phyloP scores from a whole-genome alignment of 2,797 vertebrate genomes.

The Champsocephalus gunnari region DNA sequence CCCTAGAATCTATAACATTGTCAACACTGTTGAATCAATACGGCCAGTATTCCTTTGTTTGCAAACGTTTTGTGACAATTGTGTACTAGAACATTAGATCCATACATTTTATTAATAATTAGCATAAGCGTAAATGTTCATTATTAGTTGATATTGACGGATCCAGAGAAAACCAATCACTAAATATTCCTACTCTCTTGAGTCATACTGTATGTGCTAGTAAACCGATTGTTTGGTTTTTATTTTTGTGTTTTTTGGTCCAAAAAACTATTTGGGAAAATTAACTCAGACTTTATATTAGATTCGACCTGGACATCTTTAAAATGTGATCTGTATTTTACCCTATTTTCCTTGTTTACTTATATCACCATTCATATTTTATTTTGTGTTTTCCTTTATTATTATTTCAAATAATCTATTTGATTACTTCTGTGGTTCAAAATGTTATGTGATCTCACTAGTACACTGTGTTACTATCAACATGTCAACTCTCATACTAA shows the following conservation, averaged over 20 bases:
- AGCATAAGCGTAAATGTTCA: not conserved
- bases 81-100: not conserved
- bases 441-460: no score
- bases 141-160: not conserved
- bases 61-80: not conserved
- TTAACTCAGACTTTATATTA: no score
- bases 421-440: no score
- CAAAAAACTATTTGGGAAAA: no score
- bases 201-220: not conserved
- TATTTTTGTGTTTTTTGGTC: not conserved
- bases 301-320: no score
- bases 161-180: not conserved
- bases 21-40: constrained; percentile 11
- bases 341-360: no score
- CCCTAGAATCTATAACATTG: constrained; percentile 14
- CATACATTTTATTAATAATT: not conserved
- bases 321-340: no score
- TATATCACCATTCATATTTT: no score
- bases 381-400: no score
- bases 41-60: not conserved
- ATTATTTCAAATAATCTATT: no score
- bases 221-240: not conserved
- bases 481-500: no score
- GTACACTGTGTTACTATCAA: no score
- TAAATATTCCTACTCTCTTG: not conserved